phyloP scores from a whole-genome alignment of 2,797 vertebrate genomes.

The Pelodytes ibericus region DNA sequence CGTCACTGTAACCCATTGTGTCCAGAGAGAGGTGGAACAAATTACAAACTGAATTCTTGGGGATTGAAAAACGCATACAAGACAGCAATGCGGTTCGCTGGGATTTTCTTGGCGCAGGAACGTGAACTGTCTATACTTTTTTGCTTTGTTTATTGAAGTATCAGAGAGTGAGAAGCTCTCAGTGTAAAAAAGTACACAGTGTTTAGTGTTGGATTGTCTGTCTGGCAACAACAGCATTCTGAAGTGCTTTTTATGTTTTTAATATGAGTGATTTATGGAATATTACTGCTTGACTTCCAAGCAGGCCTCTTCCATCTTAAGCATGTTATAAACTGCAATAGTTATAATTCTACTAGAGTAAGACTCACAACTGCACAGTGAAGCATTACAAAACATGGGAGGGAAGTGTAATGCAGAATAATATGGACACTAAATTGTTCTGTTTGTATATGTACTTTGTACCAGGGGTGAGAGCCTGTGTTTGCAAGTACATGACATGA shows the following conservation, averaged over 20 bases:
- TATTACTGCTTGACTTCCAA: background rate
- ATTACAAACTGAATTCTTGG: background rate
- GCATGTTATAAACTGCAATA: slow-evolving; percentile 12
- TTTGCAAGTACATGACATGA: no score
- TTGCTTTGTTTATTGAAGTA: background rate
- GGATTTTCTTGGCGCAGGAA: background rate
- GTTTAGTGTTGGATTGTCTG: background rate
- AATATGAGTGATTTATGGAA: slow-evolving; percentile 10
- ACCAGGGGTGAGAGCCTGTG: no score
- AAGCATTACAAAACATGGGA: background rate
- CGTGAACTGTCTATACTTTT: background rate
- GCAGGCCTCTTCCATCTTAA: background rate
- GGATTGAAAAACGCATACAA: no score
- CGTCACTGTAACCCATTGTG: background rate
- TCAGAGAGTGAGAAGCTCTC: background rate
- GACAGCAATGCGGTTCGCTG: background rate
- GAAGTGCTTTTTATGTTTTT: slow-evolving; percentile 8
- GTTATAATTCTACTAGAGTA: background rate
- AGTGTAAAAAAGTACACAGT: slow-evolving; percentile 1
- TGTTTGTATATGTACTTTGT: no score
- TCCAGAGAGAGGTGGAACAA: background rate
- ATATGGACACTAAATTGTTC: no score
- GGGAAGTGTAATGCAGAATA: background rate
- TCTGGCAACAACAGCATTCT: background rate
- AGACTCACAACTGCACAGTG: background rate